phyloP scores from a whole-genome alignment of 2,797 vertebrate species.

The Aplochiton taeniatus region DNA sequence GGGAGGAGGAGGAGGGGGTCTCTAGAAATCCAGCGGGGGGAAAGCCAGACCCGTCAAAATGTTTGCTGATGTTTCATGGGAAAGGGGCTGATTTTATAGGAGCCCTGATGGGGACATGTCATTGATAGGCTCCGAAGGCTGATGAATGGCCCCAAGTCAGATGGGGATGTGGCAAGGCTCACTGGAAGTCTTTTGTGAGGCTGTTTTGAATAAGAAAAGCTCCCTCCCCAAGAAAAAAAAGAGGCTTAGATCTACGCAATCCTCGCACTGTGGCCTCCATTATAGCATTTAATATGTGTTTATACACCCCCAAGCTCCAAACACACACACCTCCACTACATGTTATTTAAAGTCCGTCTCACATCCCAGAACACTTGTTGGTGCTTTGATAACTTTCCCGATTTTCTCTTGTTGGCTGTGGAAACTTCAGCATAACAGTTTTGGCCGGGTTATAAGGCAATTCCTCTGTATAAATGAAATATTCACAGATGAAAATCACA shows the following conservation, averaged over 20 bases:
- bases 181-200: constrained; percentile 99
- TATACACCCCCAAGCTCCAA: constrained; percentile 65
- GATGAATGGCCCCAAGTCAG: constrained; percentile 99
- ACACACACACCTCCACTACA: constrained; percentile 60
- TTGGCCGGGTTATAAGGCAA: neutral
- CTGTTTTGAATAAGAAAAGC: constrained; percentile 99
- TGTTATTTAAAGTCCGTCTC: constrained; percentile 80
- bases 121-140: constrained; percentile 99
- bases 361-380: constrained; percentile 74
- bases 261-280: constrained; percentile 96
- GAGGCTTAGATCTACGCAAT: constrained; percentile 97
- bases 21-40: constrained; percentile 90
- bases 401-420: constrained; percentile 20
- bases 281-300: constrained; percentile 95
- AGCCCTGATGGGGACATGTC: constrained; percentile 99
- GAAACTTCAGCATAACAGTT: neutral
- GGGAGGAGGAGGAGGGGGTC: constrained; percentile 71
- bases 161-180: constrained; percentile 99
- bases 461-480: too few species aligned
- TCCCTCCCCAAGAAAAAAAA: constrained; percentile 91
- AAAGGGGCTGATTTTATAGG: constrained; percentile 99
- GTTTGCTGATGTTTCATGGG: constrained; percentile 99
- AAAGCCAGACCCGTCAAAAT: constrained; percentile 99
- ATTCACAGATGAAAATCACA: too few species aligned
- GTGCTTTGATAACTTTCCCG: constrained; percentile 41